These are phyloP conservation scores for Drosophila hamatofila DNA, from an alignment of 2,888 invertebrate species.

Conservation along the genomic window DNA sequence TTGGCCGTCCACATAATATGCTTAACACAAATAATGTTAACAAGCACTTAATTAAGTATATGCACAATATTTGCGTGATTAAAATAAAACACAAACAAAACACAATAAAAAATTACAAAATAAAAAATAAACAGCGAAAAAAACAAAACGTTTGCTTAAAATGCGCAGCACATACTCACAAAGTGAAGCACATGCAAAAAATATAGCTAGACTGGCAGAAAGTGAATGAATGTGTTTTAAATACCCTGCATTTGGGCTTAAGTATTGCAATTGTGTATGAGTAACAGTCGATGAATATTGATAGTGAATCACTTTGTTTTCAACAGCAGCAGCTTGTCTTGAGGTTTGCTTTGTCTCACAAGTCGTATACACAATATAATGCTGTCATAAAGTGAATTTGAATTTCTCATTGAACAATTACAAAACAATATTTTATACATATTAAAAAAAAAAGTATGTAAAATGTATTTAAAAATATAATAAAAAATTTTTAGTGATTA, in stretches of 20 bases:
- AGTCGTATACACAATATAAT: too few relatives aligned
- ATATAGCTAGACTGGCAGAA: neutral
- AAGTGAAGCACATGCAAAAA: slow-evolving; percentile 17
- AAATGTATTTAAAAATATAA: too few relatives aligned
- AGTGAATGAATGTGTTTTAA: too few relatives aligned
- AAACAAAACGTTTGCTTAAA: slow-evolving; percentile 54
- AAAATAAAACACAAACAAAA: slow-evolving; percentile 69
- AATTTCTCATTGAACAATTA: too few relatives aligned
- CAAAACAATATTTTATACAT: too few relatives aligned
- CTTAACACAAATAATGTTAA: slow-evolving; percentile 71
- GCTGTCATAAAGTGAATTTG: too few relatives aligned
- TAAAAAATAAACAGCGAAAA: slow-evolving; percentile 14
- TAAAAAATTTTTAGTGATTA: too few relatives aligned
- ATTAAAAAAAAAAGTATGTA: too few relatives aligned
- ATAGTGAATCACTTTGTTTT: too few relatives aligned
- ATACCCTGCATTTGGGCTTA: slow-evolving; percentile 4
- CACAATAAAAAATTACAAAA: slow-evolving; percentile 31
- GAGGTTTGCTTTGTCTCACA: too few relatives aligned
- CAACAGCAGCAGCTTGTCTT: too few relatives aligned
- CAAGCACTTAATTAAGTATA: slow-evolving; percentile 77
- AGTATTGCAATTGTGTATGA: neutral
- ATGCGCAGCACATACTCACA: slow-evolving; percentile 62
- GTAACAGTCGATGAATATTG: too few relatives aligned
- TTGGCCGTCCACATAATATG: slow-evolving; percentile 49
- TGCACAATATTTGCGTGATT: slow-evolving; percentile 74